Evolutionary conservation across 2,888 invertebrate genomes (phyloP), one percentile per base, ranked within the genome.

Genomic region (Megastigmus dorsalis): DNA sequence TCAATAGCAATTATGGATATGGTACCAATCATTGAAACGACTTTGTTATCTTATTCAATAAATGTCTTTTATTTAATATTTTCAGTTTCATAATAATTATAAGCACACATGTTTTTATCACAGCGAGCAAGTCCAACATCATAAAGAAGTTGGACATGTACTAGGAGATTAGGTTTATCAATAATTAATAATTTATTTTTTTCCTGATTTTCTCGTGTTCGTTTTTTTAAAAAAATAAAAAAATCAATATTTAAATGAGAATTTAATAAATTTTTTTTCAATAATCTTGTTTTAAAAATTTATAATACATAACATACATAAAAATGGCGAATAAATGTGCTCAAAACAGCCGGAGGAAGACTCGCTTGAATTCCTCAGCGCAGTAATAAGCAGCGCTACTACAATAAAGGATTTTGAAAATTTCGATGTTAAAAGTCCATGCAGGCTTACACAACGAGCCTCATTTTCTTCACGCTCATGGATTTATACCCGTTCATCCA

Each of bases 101-200:
- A 74, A 77, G 71, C 77, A 74, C 71, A 74, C 62, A 65, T 72
- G 66, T 71, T 76, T 75, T 74, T 77, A 74, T 77, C 77, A 77
- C 74, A 77, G 74, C 77, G 69, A 77, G 66, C 67, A 67, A 45
- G 36, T 74, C 63, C 74, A 33, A 38, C 70, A 3, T 73, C n/a
- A n/a, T 57, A 43, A 33, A 50, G 66, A 50, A 50, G 7, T 57
- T 33, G 62, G 59, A 66, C 52, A 43, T 73, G 50, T 70, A 70
- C 69, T 73, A 72, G 62, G 59, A 76, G 55, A 67, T 62, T 13
- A 67, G 67, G 57, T 67, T 71, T 15, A 52, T 59, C 38, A 33
- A 41, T 66, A 52, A 59, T 66, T 13, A 52, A 59, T 55, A 18
- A 7, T 75, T 71, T 57, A 15, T 15, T n/a, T 65, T 69, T 59